Evolutionary conservation across 2,113 vertebrate species (phyloP).

Genomic region (Tretioscincus oriximinensis): DNA sequence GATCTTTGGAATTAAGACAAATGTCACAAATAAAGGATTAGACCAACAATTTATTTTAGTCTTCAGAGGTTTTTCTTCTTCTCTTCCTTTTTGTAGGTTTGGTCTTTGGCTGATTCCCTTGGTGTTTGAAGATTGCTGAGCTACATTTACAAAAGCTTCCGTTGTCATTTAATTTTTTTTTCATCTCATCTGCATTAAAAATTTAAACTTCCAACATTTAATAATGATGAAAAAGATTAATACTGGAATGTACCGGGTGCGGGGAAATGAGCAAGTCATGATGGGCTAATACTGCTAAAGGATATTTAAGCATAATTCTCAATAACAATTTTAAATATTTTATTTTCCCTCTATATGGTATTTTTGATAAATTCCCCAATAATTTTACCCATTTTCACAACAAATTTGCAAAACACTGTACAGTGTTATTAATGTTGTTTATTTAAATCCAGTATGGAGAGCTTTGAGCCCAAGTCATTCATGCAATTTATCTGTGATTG

Average conservation of each 20-base stretch:
- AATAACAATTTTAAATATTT: background rate
- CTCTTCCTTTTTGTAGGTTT: background rate
- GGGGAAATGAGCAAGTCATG: slow-evolving; percentile 9
- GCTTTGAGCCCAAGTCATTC: background rate
- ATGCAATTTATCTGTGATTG: background rate
- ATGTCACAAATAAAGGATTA: slow-evolving; percentile 51
- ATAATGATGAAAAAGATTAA: slow-evolving; percentile 52
- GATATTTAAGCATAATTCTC: slow-evolving; percentile 24
- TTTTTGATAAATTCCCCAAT: background rate
- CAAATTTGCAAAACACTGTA: background rate
- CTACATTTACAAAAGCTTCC: slow-evolving; percentile 36
- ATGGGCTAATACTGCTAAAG: slow-evolving; percentile 22
- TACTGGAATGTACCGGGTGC: slow-evolving; percentile 25
- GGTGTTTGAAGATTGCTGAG: slow-evolving; percentile 33
- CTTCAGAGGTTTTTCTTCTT: background rate
- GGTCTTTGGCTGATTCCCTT: slow-evolving; percentile 20
- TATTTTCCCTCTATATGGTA: background rate
- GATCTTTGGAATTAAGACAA: slow-evolving; percentile 60
- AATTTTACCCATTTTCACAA: background rate
- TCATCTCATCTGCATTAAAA: slow-evolving; percentile 53
- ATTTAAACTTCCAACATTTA: slow-evolving; percentile 59
- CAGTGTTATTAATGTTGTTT: background rate
- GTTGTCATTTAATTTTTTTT: slow-evolving; percentile 43
- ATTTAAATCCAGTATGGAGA: background rate
- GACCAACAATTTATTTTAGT: slow-evolving; percentile 37